Evolutionary conservation across 2,888 invertebrate genomes (phyloP).

Genomic region (Stenurella melanura): DNA sequence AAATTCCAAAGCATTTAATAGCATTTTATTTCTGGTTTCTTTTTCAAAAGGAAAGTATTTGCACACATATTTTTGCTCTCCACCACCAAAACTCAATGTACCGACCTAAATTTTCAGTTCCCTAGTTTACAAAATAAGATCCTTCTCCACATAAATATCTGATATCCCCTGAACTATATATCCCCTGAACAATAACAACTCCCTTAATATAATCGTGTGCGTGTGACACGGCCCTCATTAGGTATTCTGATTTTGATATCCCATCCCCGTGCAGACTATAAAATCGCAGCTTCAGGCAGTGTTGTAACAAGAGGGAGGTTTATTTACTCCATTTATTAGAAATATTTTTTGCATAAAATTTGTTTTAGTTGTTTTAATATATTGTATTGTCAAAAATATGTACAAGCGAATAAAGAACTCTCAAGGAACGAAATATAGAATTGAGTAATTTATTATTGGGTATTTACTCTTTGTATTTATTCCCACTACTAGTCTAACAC

Average conservation of each 20-base stretch:
- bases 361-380: too few species aligned
- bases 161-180: slow-evolving; percentile 35
- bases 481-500: too few species aligned
- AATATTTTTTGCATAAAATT: too few species aligned
- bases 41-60: too few species aligned
- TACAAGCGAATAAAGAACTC: too few species aligned
- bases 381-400: too few species aligned
- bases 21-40: too few species aligned
- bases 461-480: too few species aligned
- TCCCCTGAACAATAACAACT: slow-evolving; percentile 34
- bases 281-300: neutral
- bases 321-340: neutral
- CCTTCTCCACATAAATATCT: slow-evolving; percentile 34
- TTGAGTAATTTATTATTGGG: too few species aligned
- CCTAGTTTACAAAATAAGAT: slow-evolving; percentile 28
- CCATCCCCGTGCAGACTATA: slow-evolving; percentile 5
- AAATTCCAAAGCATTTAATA: too few species aligned
- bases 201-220: slow-evolving; percentile 42
- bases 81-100: neutral
- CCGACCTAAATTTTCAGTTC: neutral
- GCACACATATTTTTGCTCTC: neutral
- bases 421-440: too few species aligned
- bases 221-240: slow-evolving; percentile 39
- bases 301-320: neutral
- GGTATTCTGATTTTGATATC: slow-evolving; percentile 40